These are phyloP conservation scores for Fulmarus glacialis DNA, from an alignment of 2,113 vertebrate genomes.

Conservation along the genomic window DNA sequence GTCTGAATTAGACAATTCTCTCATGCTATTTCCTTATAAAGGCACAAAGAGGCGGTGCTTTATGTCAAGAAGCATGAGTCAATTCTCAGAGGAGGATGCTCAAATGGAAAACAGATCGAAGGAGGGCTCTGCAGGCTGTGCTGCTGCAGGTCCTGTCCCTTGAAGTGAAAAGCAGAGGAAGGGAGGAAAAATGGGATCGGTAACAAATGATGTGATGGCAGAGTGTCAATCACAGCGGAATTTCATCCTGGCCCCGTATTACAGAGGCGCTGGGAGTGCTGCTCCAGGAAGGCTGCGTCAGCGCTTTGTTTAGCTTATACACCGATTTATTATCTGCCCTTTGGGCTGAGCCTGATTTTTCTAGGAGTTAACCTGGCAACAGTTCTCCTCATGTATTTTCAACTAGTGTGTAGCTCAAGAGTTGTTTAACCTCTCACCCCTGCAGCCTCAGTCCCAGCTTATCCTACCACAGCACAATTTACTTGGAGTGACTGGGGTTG, in stretches of 20 bases:
- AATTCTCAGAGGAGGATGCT: slow-evolving; percentile 19
- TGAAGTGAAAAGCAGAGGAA: slow-evolving; percentile 10
- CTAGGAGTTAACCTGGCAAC: neutral
- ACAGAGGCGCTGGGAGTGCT: neutral
- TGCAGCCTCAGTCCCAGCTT: neutral
- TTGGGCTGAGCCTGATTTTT: neutral
- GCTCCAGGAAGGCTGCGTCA: neutral
- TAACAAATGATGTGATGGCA: neutral
- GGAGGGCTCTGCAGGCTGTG: neutral
- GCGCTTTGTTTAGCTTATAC: neutral
- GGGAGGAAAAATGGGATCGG: neutral
- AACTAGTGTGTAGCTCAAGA: neutral
- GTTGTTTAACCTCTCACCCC: neutral
- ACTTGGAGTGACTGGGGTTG: too few species aligned
- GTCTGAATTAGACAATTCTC: neutral
- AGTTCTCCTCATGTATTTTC: neutral
- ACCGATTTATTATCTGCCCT: neutral
- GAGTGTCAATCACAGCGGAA: neutral
- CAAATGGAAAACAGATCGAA: slow-evolving; percentile 26
- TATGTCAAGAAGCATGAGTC: slow-evolving; percentile 28
- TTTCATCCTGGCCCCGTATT: neutral
- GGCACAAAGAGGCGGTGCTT: slow-evolving; percentile 25
- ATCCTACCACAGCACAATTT: rapidly evolving
- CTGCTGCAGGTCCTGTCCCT: slow-evolving; percentile 8
- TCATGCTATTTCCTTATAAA: slow-evolving; percentile 15